Conservation (phyloP, 1,140 invertebrate genomes). For the Chironomus striatipennis region DNA sequence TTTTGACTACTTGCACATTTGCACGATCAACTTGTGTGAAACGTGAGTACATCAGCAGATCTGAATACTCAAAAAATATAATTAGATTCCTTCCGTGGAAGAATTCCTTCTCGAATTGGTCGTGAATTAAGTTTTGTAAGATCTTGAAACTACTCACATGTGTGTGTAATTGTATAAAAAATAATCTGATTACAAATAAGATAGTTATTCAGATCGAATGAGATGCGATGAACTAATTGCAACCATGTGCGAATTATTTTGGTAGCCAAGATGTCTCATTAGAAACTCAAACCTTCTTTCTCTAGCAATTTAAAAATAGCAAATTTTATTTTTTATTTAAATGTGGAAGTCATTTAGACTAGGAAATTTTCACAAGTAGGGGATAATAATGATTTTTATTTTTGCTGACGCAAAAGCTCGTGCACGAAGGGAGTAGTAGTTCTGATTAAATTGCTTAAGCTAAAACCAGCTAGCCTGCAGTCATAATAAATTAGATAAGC, state of each 20-base stretch:
- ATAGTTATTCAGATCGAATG: not conserved
- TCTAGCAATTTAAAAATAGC: too few relatives aligned
- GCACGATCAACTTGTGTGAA: not conserved
- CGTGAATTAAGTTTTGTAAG: not conserved
- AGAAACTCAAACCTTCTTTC: not conserved
- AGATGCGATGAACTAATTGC: conserved; percentile 12
- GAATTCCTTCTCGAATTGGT: not conserved
- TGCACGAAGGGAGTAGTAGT: too few relatives aligned
- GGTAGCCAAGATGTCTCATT: conserved; percentile 9
- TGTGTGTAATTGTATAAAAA: too few relatives aligned
- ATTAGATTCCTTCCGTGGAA: not conserved
- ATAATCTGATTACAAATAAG: too few relatives aligned
- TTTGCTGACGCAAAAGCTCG: too few relatives aligned
- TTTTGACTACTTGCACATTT: conserved; percentile 8
- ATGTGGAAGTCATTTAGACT: too few relatives aligned
- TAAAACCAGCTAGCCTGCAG: too few relatives aligned
- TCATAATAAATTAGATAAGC: too few relatives aligned
- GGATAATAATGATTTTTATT: too few relatives aligned
- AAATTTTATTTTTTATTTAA: too few relatives aligned
- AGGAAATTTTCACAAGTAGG: too few relatives aligned
- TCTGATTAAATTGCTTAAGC: too few relatives aligned
- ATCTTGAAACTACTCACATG: not conserved
- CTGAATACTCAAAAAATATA: not conserved
- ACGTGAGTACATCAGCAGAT: not conserved
- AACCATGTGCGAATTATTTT: not conserved